Evolutionary conservation across 1,140 invertebrate genomes (phyloP), one percentile per base, ranked within the genome.

Genomic region (Listronotus bonariensis): DNA sequence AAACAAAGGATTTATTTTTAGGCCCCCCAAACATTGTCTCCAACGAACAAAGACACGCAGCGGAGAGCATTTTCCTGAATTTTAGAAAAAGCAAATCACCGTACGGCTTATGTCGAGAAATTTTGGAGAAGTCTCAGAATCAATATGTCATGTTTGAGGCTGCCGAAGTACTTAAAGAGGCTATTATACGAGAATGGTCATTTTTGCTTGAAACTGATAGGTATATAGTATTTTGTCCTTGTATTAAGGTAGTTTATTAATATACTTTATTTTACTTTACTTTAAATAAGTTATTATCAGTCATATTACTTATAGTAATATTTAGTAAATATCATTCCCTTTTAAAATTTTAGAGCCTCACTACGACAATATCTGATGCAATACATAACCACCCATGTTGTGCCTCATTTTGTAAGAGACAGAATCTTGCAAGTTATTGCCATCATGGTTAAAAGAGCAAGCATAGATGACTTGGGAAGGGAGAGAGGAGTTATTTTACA

Each of bases 141-240:
- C 91, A 92, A 73, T 93, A 92, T 83, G 90, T 96, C 6, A 76
- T 94, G 48, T 96, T 95, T 82, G 93, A 96, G 82, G 86, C 91
- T 66, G 91, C 89, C 6, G 87, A 88, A 57, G 84, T 94, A n/a
- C 80, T 97, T 57, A 94, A 93, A 79, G 85, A 88, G 69, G 89
- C 90, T 26, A 77, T 96, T 7, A 88, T 95, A 49, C 82, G 89
- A 77, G 92, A 95, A 82, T 95, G 93, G 93, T 80, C 81, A 14
- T 78, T 86, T 65, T 71, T 95, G 36, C 80, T 82, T 32, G 81
- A 86, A 60, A 80, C 81, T 55, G 88, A 92, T 78, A 32, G 56
- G 64, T 65, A 38, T 40, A 14, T 7, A 2, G 7, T 40, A 26
- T 26, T 26, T 5, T 26, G 20, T 26, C 1, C 20, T 26, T 26